Evolutionary conservation across 2,888 invertebrate genomes (phyloP), one percentile per base, ranked within the genome.

Genomic region (Oligia strigilis): DNA sequence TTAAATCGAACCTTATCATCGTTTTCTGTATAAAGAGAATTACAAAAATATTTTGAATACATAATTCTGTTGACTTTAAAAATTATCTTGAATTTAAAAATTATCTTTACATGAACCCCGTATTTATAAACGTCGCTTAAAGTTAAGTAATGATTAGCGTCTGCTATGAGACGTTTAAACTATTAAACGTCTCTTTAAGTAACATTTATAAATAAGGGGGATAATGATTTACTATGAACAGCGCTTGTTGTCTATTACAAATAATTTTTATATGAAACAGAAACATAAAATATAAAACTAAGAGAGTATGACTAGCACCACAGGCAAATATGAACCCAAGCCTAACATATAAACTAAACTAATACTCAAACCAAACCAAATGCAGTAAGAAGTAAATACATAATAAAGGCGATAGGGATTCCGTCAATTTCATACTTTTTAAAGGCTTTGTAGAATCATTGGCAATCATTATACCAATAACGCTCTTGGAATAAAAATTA

Each of bases 291-390:
- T 72, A 85, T 77, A 82, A 82, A 83, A 83, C 77, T 88, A 91
- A 78, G 58, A 82, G 79, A 80, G 82, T 87, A 91, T 93, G 93
- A 93, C 93, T 93, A 93, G 93, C 93, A 93, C 92, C 92, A 90
- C 83, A 89, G 91, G 91, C 90, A 92, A 91, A 88, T 69, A 87
- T 86, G 76, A 82, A 84, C 77, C 58, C 75, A 82, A 76, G 58
- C 60, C 52, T 87, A 81, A 78, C 55, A 77, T 74, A 40, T 43
- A 73, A 58, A 60, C 74, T 66, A 75, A 75, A 65, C 36, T 80
- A 83, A 75, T 78, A 82, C 64, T 87, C 85, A 84, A 86, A 81
- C 84, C 75, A 87, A 88, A 87, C 87, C 82, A 91, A 92, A 88
- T 91, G 88, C 90, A 88, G 69, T 80, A 78, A 73, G 64, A 29